These are phyloP conservation scores for Rana temporaria DNA, from an alignment of 2,113 vertebrate species.

Conservation along the genomic window DNA sequence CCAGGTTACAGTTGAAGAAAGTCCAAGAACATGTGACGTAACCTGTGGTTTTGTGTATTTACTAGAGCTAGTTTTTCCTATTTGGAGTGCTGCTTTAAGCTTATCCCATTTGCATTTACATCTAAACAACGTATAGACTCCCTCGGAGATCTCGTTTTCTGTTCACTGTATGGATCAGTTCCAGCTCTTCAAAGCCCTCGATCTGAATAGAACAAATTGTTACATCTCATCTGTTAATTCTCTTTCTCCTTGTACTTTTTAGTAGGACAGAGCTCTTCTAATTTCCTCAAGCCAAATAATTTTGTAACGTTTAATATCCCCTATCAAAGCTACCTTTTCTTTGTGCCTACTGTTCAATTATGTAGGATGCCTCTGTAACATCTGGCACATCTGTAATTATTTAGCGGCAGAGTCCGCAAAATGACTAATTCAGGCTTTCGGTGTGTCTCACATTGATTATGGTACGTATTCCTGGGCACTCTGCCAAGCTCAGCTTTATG, in stretches of 20 bases:
- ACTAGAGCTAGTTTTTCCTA: too few species aligned
- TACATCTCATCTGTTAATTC: slow-evolving; percentile 14
- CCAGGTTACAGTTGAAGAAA: too few species aligned
- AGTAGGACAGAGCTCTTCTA: slow-evolving; percentile 26
- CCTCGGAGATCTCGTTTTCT: background rate
- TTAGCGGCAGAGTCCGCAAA: slow-evolving; percentile 42
- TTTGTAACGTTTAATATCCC: slow-evolving; percentile 37
- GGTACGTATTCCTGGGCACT: slow-evolving; percentile 34
- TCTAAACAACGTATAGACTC: too few species aligned
- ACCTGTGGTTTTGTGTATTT: too few species aligned
- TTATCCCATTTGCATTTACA: too few species aligned
- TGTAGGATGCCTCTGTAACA: slow-evolving; percentile 52
- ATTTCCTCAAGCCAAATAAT: slow-evolving; percentile 43
- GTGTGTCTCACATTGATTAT: slow-evolving; percentile 50
- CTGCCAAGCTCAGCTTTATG: slow-evolving; percentile 48
- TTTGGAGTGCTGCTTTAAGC: too few species aligned
- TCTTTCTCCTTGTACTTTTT: slow-evolving; percentile 24
- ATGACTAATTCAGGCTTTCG: slow-evolving; percentile 48
- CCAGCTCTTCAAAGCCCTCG: slow-evolving; percentile 29
- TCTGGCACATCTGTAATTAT: slow-evolving; percentile 55
- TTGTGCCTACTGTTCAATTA: slow-evolving; percentile 46
- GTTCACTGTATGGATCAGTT: slow-evolving; percentile 27
- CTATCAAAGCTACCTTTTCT: slow-evolving; percentile 49
- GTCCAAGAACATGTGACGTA: too few species aligned
- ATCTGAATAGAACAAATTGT: slow-evolving; percentile 35